Conservation (phyloP, 2,888 invertebrate genomes). For the Molorchus minor region DNA sequence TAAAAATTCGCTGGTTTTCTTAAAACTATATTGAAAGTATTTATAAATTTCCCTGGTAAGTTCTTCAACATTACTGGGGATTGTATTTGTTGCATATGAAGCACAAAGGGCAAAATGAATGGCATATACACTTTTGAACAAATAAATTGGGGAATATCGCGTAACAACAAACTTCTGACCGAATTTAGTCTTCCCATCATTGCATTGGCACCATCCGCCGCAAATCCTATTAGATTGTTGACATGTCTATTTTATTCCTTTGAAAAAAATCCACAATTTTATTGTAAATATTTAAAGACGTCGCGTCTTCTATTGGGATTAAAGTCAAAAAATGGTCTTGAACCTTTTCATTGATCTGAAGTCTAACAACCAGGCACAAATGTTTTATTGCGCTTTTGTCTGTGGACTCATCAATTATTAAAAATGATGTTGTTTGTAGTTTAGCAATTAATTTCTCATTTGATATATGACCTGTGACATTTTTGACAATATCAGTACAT, state of each 20-base stretch:
- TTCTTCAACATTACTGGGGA: constrained; percentile 45
- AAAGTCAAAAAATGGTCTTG: neutral
- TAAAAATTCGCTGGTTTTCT: constrained; percentile 34
- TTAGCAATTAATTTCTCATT: neutral
- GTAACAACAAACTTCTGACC: constrained; percentile 25
- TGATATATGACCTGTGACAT: neutral
- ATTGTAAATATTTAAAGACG: neutral
- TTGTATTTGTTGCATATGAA: constrained; percentile 44
- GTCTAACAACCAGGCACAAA: neutral
- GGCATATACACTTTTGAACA: constrained; percentile 47
- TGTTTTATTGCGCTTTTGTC: neutral
- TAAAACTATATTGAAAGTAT: constrained; percentile 43
- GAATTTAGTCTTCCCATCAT: constrained; percentile 38
- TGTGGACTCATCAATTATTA: constrained; percentile 4
- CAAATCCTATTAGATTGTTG: constrained; percentile 39
- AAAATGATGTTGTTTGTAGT: neutral
- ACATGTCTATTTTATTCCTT: constrained; percentile 28
- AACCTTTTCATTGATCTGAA: no score
- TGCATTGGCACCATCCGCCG: constrained; percentile 34
- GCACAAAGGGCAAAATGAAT: constrained; percentile 48
- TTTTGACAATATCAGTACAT: neutral
- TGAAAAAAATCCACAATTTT: constrained; percentile 5
- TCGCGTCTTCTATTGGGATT: neutral
- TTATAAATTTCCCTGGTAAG: constrained; percentile 43
- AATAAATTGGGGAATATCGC: constrained; percentile 38